phyloP scores from a whole-genome alignment of 2,888 invertebrate genomes.

The Hirtodrosophila histrioides region DNA sequence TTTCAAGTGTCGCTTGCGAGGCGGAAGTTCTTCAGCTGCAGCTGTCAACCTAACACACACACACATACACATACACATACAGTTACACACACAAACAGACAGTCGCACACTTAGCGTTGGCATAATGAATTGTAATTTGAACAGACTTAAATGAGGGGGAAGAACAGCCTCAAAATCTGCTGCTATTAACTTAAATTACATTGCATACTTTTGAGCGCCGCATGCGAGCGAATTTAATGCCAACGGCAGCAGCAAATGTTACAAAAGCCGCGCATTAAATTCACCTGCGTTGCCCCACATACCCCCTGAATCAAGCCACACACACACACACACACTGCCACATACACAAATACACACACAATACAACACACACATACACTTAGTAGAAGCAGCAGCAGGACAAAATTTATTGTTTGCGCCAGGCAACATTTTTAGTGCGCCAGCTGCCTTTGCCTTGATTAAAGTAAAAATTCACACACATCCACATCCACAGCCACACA shows the following conservation, averaged over 20 bases:
- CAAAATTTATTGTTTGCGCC: constrained; percentile 66
- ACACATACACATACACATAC: constrained; percentile 13
- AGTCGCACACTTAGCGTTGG: constrained; percentile 39
- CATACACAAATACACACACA: constrained; percentile 13
- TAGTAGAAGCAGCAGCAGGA: constrained; percentile 18
- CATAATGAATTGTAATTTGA: constrained; percentile 77
- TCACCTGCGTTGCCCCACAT: constrained; percentile 25
- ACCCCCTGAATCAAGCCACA: background rate
- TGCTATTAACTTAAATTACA: constrained; percentile 76
- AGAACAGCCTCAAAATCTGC: constrained; percentile 40
- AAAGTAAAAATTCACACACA: constrained; percentile 53
- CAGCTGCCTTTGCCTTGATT: constrained; percentile 67
- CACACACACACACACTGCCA: constrained; percentile 9
- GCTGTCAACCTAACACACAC: constrained; percentile 19
- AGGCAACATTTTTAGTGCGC: constrained; percentile 59
- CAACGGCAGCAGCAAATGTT: constrained; percentile 38
- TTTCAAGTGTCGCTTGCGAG: constrained; percentile 55
- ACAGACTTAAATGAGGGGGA: constrained; percentile 44
- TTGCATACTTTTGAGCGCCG: constrained; percentile 69
- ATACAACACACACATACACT: constrained; percentile 5
- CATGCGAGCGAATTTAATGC: constrained; percentile 50
- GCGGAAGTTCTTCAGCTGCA: constrained; percentile 56
- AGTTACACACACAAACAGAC: constrained; percentile 5
- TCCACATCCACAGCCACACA: constrained; percentile 1
- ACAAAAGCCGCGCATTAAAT: constrained; percentile 59